These are phyloP conservation scores for Drosophila punjabiensis DNA, from an alignment of 1,140 invertebrate genomes.

Conservation along the genomic window DNA sequence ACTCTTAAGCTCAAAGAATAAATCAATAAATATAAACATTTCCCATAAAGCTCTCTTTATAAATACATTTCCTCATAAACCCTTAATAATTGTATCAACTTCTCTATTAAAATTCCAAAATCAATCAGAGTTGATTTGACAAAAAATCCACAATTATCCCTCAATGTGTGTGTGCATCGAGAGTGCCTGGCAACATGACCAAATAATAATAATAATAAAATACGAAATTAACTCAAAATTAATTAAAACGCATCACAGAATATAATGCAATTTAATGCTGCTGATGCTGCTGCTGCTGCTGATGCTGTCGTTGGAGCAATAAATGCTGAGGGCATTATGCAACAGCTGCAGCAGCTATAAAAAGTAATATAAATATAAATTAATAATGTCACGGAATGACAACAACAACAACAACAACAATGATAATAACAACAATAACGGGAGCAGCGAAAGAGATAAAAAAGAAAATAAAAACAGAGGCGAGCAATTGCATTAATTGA, in stretches of 20 bases:
- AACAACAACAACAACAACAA: conserved; percentile 44
- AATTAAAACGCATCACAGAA: conserved; percentile 81
- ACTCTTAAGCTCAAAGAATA: no score
- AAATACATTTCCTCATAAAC: background rate
- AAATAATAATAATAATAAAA: conserved; percentile 29
- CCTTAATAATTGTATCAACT: background rate
- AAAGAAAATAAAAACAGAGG: conserved; percentile 5
- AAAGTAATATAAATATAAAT: conserved; percentile 83
- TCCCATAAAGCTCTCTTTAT: background rate
- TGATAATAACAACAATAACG: conserved; percentile 22
- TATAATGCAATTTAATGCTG: conserved; percentile 73
- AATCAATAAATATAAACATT: no score
- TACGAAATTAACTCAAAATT: conserved; percentile 78
- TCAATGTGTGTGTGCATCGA: conserved; percentile 2
- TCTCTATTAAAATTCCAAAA: background rate
- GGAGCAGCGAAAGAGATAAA: conserved; percentile 47
- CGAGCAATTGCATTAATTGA: conserved; percentile 82
- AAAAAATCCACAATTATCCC: conserved; percentile 1
- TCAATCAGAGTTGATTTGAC: conserved; percentile 21
- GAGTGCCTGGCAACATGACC: conserved; percentile 18
- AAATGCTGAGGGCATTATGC: conserved; percentile 55
- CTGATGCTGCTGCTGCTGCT: conserved; percentile 55
- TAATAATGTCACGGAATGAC: conserved; percentile 79
- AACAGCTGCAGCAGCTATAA: conserved; percentile 51
- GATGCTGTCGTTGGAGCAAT: conserved; percentile 47